These are phyloP conservation scores for Fukomys damarensis DNA, from an alignment of 2,113 vertebrate genomes.

Conservation along the genomic window DNA sequence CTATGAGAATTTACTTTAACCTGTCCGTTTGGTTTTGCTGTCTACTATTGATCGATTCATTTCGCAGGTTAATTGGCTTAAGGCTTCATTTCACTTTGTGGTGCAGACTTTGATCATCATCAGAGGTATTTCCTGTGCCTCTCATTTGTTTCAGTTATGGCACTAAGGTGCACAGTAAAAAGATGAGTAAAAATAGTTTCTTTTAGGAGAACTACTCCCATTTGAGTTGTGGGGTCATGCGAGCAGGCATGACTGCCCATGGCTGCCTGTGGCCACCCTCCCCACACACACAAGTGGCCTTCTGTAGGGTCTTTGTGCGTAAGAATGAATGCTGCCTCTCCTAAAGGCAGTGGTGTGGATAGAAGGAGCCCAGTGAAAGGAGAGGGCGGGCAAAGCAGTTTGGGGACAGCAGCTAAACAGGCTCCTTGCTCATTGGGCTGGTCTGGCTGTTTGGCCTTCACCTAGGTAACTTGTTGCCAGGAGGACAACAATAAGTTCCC, in stretches of 20 bases:
- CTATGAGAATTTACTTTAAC: conserved; percentile 3
- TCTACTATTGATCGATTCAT: background rate
- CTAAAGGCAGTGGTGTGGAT: background rate
- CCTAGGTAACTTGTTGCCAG: conserved; percentile 68
- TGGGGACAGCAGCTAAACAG: background rate
- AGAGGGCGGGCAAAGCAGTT: background rate
- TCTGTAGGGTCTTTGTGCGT: background rate
- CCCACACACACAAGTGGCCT: background rate
- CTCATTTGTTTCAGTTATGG: conserved; percentile 20
- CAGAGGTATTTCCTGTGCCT: background rate
- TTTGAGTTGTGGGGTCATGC: background rate
- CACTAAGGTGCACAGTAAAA: background rate
- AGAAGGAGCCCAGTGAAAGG: background rate
- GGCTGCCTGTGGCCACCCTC: background rate
- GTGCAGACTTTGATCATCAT: conserved; percentile 1
- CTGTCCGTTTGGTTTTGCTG: background rate
- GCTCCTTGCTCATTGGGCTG: background rate
- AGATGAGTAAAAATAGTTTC: background rate
- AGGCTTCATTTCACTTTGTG: conserved; percentile 34
- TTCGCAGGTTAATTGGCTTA: background rate
- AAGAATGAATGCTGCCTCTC: background rate
- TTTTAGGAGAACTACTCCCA: background rate
- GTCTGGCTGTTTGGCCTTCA: conserved; percentile 45
- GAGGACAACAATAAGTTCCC: conserved; percentile 57
- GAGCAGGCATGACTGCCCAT: background rate